phyloP scores from a whole-genome alignment of 2,888 invertebrate genomes.

The Bhutanitis thaidina region DNA sequence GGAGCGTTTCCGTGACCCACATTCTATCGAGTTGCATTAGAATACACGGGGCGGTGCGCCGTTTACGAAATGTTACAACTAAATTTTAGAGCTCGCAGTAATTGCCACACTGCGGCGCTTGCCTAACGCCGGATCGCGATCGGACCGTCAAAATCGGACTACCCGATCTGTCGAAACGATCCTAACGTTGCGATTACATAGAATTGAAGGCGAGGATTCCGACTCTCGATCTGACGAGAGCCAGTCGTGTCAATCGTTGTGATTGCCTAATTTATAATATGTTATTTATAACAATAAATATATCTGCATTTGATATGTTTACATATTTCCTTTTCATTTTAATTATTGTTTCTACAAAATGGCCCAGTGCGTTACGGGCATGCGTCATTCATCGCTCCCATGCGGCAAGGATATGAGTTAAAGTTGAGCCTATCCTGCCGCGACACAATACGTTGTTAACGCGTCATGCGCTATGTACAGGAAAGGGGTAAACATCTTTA shows the following conservation, averaged over 20 bases:
- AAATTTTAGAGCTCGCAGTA: slow-evolving; percentile 68
- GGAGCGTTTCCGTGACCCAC: slow-evolving; percentile 62
- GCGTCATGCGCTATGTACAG: slow-evolving; percentile 1
- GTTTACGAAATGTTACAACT: slow-evolving; percentile 76
- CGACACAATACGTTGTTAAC: slow-evolving; percentile 37
- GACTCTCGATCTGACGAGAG: neutral
- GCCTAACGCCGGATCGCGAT: slow-evolving; percentile 64
- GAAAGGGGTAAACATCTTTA: neutral
- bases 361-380: slow-evolving; percentile 11
- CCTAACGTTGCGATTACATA: slow-evolving; percentile 25
- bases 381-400: slow-evolving; percentile 43
- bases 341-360: too few species aligned
- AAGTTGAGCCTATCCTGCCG: slow-evolving; percentile 51
- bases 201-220: slow-evolving; percentile 2
- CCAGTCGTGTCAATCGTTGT: neutral
- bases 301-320: too few species aligned
- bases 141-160: slow-evolving; percentile 49
- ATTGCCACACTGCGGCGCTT: slow-evolving; percentile 65
- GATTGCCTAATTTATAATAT: neutral
- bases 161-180: slow-evolving; percentile 34
- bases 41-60: slow-evolving; percentile 69
- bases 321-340: too few species aligned
- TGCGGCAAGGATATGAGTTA: slow-evolving; percentile 52
- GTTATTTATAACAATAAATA: too few species aligned
- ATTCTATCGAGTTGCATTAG: slow-evolving; percentile 70